Base-by-base conservation (phyloP, 2,888 invertebrate species). In the Dioctria linearis region DNA sequence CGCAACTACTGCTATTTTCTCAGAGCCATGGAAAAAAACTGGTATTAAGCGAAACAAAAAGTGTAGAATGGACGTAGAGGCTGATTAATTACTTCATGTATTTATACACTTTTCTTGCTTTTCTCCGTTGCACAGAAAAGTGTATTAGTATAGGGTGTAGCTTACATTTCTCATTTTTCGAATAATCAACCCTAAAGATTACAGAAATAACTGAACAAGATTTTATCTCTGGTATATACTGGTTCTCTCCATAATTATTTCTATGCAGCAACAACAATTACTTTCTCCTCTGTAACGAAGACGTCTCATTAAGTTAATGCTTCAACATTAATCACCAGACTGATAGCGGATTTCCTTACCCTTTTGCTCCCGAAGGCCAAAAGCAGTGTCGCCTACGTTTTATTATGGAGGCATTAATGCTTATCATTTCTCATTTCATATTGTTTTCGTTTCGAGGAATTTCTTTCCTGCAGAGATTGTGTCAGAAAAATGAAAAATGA, bases 231-330 rank as follows among this genome's bases (percentile, higher is more conserved):
- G 25, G 25, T 25, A 5, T 25, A 5, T 57, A 42, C 46, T 49
- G 61, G 39, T 76, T 76, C 63, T 49, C 40, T 49, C 40, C 39
- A 63, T 76, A 76, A 76, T 76, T 76, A 76, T 80, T 79, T 75
- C 63, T 59, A n/a, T 43, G 66, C 80, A 66, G 75, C 80, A 69
- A 80, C 69, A 63, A 78, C 25, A 25, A 25, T 25, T 25, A 25
- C 49, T 79, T 81, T 73, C 54, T 65, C 66, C 66, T 63, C 42
- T 25, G 65, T 61, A 67, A 78, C 80, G 82, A 82, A 82, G 76
- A 82, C 65, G 82, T 80, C 80, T 82, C 82, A 82, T 82, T 82
- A 82, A 80, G 67, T 63, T 80, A 82, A 82, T 82, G 82, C 71
- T 54, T 65, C 57, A 59, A 51, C 80, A 82, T 82, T 80, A 82